These are phyloP conservation scores for Lutjanus erythropterus DNA, from an alignment of 2,113 vertebrate genomes.

Conservation along the genomic window DNA sequence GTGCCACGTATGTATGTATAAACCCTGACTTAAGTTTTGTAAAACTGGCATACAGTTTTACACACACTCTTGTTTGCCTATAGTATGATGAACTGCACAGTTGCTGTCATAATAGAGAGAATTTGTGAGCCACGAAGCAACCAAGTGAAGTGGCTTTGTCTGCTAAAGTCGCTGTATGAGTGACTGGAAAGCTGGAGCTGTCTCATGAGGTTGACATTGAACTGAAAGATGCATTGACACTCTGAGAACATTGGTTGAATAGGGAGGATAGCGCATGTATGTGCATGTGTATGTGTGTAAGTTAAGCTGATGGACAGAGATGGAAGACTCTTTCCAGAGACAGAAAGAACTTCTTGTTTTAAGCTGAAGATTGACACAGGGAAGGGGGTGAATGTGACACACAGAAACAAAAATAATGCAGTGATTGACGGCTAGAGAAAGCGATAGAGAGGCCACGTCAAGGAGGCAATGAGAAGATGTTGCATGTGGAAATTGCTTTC, in stretches of 20 bases:
- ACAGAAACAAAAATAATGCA: conserved; percentile 24
- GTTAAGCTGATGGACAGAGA: conserved; percentile 38
- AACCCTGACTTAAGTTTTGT: conserved; percentile 14
- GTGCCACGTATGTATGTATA: conserved; percentile 7
- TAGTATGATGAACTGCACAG: neutral
- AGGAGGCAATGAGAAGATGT: neutral
- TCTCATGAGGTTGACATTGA: conserved; percentile 31
- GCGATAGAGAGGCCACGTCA: neutral
- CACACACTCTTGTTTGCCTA: neutral
- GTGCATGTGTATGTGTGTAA: conserved; percentile 13
- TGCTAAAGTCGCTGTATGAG: conserved; percentile 10
- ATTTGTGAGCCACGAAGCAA: conserved; percentile 12
- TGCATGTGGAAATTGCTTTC: conserved; percentile 35
- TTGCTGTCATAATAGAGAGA: conserved; percentile 27
- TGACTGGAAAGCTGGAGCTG: conserved; percentile 22
- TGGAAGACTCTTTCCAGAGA: conserved; percentile 39
- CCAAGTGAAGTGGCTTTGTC: neutral
- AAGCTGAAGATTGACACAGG: conserved; percentile 12
- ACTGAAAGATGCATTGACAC: conserved; percentile 32
- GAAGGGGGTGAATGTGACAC: conserved; percentile 20
- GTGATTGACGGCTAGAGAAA: conserved; percentile 35
- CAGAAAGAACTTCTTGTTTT: conserved; percentile 29
- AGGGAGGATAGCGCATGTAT: neutral
- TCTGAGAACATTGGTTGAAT: neutral
- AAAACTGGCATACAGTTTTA: conserved; percentile 5